Evolutionary conservation across 2,113 vertebrate genomes (phyloP).

Genomic region (Lepisosteus oculatus): DNA sequence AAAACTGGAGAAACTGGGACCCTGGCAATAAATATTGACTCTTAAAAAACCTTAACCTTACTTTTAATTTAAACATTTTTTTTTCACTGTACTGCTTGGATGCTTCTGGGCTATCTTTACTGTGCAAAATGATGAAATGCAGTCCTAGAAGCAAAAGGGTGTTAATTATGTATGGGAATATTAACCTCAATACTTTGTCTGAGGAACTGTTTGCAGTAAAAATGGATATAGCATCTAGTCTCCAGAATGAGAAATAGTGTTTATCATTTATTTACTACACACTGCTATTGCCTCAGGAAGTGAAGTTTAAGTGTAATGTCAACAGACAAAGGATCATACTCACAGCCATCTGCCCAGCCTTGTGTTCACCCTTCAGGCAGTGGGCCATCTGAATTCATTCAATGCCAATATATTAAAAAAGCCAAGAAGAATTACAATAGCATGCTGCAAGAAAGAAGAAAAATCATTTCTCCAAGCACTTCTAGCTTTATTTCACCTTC

Average conservation of each 20-base stretch:
- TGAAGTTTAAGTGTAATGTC: slow-evolving; percentile 73
- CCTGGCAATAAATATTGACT: neutral
- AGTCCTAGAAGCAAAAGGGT: slow-evolving; percentile 21
- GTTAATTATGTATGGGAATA: slow-evolving; percentile 63
- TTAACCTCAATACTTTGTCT: slow-evolving; percentile 58
- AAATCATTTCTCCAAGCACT: slow-evolving; percentile 4
- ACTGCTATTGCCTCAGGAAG: slow-evolving; percentile 57
- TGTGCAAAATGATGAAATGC: slow-evolving; percentile 33
- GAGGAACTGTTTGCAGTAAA: slow-evolving; percentile 41
- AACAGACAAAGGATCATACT: slow-evolving; percentile 76
- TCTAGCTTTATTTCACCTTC: neutral
- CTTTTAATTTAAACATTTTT: neutral
- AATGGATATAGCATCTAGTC: slow-evolving; percentile 23
- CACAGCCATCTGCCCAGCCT: slow-evolving; percentile 64
- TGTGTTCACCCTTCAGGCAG: slow-evolving; percentile 62
- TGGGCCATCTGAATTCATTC: slow-evolving; percentile 52
- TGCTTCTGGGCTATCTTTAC: neutral
- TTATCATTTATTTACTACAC: slow-evolving; percentile 77
- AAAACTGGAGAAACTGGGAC: slow-evolving; percentile 1
- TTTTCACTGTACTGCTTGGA: neutral
- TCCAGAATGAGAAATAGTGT: slow-evolving; percentile 48
- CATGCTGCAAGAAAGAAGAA: neutral
- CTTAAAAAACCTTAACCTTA: slow-evolving; percentile 12
- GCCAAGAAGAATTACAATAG: slow-evolving; percentile 28
- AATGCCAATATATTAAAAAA: slow-evolving; percentile 55